Percentiles rank a stretch among this genome's conserved stretches.
phyloP scores from a whole-genome alignment of 2,888 invertebrate species.

The Zeuzera pyrina region DNA sequence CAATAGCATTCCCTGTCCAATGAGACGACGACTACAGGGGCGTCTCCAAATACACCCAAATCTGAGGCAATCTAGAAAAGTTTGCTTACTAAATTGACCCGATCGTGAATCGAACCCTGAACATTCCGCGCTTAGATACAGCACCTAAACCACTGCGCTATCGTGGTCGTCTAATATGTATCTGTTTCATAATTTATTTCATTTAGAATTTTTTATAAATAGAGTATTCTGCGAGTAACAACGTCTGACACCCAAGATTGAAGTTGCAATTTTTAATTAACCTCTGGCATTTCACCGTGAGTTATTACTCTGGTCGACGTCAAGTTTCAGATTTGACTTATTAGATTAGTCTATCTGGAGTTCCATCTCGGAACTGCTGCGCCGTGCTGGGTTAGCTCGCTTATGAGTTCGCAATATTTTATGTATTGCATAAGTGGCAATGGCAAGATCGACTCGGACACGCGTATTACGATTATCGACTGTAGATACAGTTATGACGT shows the following conservation, averaged over 20 bases:
- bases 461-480: constrained; percentile 48
- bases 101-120: neutral
- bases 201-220: too few relatives aligned
- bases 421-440: constrained; percentile 53
- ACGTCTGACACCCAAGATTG: constrained; percentile 57
- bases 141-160: too few relatives aligned
- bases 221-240: too few relatives aligned
- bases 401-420: constrained; percentile 66
- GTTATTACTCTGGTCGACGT: constrained; percentile 62
- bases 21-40: neutral
- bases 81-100: neutral
- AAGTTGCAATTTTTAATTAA: constrained; percentile 73
- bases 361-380: constrained; percentile 47
- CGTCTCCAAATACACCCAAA: too few relatives aligned
- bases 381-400: constrained; percentile 33
- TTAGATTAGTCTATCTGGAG: constrained; percentile 68
- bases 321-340: constrained; percentile 67
- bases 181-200: constrained; percentile 1
- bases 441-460: constrained; percentile 31
- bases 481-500: constrained; percentile 48
- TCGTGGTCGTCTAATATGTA: too few relatives aligned
- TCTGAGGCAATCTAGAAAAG: too few relatives aligned
- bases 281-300: constrained; percentile 64
- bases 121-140: too few relatives aligned
- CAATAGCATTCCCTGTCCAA: too few relatives aligned